Base-by-base conservation (phyloP, 37 sponge, comb jelly and placozoan species). In the Crambe crambe region DNA sequence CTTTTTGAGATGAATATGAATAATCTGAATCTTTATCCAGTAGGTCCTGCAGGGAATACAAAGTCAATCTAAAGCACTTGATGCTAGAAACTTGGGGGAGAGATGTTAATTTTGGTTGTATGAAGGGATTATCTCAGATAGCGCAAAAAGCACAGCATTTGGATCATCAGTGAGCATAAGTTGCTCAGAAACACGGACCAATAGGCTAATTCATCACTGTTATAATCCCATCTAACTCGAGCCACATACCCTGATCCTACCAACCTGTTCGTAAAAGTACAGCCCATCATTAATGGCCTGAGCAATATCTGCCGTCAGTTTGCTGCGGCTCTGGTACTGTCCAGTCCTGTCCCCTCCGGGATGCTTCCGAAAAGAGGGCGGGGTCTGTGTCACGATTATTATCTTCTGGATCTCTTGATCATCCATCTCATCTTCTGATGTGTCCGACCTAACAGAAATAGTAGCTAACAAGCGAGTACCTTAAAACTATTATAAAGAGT, bases 261-360 rank as follows among this genome's bases (percentile, higher is more conserved):
- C 15, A 5, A 60, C 76, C 62, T 88, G 85, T 47, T 99, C 99
- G 59, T 94, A 99, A 40, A 84, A 89, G 70, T 86, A 99, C 43
- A 99, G 70, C 1, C 99, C 99, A 71, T 96, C 97, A 62, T 96
- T 96, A 65, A 99, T 99, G 66, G 95, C 76, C 40, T 96, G 79
- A 31, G 95, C 95, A 3, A 92, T 71, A 3, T 97, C 90, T 26
- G 77, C 37, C 0, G 93, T 89, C 74, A 97, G 57, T 36, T 94
- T 91, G 37, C 77, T 41, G 1, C 90, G 73, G 26, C 82, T 42
- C 1, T 37, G 70, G 70, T 68, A 72, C 36, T 57, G 84, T 2
- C 85, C 85, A 3, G 90, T 92, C 22, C 96, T 51, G 56, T 95
- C 96, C 23, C 93, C 87, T 9, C 72, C 72, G 3, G 86, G 90